A percentile compares a stretch with the other conserved stretches of the same genome.
Evolutionary conservation across 2,888 invertebrate species (phyloP).

Genomic region (Julus scandinavius): DNA sequence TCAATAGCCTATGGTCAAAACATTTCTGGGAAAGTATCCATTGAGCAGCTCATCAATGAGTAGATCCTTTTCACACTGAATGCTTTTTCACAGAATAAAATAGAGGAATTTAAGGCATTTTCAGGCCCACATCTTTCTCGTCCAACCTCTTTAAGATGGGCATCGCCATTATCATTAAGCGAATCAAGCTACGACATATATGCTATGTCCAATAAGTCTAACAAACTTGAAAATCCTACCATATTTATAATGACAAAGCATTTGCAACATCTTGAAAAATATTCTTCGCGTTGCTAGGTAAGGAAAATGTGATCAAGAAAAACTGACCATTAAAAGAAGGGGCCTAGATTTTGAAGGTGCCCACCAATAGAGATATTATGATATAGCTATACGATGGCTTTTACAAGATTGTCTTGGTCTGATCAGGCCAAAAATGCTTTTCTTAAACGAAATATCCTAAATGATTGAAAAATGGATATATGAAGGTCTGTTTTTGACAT

Average conservation of each 20-base stretch:
- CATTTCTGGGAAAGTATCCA: background rate
- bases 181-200: too few relatives aligned
- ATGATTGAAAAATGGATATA: constrained; percentile 24
- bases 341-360: background rate
- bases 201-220: background rate
- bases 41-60: background rate
- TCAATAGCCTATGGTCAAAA: constrained; percentile 1
- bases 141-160: background rate
- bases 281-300: background rate
- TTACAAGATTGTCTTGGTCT: background rate
- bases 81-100: background rate
- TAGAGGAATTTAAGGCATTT: constrained; percentile 29
- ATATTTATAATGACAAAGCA: too few relatives aligned
- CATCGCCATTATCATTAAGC: background rate
- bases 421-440: constrained; percentile 22
- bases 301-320: background rate
- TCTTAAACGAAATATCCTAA: constrained; percentile 24
- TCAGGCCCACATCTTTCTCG: background rate
- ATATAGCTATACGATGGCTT: background rate
- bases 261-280: too few relatives aligned
- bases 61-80: background rate
- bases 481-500: constrained; percentile 6
- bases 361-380: background rate
- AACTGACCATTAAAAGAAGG: background rate
- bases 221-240: background rate